Evolutionary conservation across 1,140 invertebrate genomes (phyloP).

Genomic region (Drosophila trapezifrons): DNA sequence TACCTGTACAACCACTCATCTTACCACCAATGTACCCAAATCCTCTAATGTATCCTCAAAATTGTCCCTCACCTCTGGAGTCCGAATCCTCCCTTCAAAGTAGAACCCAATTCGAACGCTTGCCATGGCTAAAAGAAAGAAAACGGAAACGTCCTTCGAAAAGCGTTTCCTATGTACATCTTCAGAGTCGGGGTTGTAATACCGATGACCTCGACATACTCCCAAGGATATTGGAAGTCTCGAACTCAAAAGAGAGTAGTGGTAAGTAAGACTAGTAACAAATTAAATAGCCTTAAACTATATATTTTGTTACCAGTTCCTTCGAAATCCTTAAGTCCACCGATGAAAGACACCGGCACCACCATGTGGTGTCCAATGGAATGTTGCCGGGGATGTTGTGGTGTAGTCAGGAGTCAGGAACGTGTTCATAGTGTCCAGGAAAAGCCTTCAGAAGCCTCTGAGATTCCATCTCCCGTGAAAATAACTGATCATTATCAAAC

Average conservation of each 20-base stretch:
- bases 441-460: neutral
- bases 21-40: slow-evolving; percentile 16
- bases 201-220: slow-evolving; percentile 25
- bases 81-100: neutral
- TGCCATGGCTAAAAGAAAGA: slow-evolving; percentile 14
- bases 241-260: neutral
- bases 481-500: neutral
- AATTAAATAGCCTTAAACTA: neutral
- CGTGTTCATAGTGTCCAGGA: neutral
- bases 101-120: neutral
- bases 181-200: slow-evolving; percentile 22
- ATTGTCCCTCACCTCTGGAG: neutral
- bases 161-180: slow-evolving; percentile 1
- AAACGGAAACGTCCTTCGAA: slow-evolving; percentile 27
- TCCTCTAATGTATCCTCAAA: neutral
- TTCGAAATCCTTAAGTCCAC: neutral
- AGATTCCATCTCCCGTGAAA: too few species aligned
- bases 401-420: neutral
- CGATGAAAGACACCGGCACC: slow-evolving; percentile 45
- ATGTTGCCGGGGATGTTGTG: slow-evolving; percentile 19
- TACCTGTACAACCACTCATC: slow-evolving; percentile 54
- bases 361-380: slow-evolving; percentile 67
- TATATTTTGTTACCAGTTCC: neutral
- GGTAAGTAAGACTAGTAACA: neutral
- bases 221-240: slow-evolving; percentile 25